Evolutionary conservation across 2,113 vertebrate species (phyloP), one percentile per base, ranked within the genome.

Genomic region (Panthera uncia): DNA sequence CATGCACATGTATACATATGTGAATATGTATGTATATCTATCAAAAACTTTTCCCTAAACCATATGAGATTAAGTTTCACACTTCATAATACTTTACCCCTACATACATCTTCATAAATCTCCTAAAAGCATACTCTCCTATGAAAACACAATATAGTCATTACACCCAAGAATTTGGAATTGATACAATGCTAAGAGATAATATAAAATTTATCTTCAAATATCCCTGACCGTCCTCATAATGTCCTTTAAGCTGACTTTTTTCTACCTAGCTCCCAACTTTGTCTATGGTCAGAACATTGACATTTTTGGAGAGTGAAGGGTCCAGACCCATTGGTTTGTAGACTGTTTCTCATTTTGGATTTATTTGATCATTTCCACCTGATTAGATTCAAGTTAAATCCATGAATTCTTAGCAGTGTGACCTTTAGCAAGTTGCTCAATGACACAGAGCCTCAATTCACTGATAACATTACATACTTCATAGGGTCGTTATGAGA

Each of bases 341-440:
- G 11, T 21, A 83, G 52, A 65, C 45, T 50, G 31, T 87, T 41
- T 23, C 19, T 96, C 41, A 79, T 10, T 74, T 48, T 89, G 18
- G 5, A 93, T 41, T 61, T 93, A 25, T 71, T 57, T 82, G 29
- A 80, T 92, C 68, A 55, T 89, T 95, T 91, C 74, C 9, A 94
- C 52, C 74, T 9, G 33, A 89, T 69, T 23, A 41, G 25, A 88
- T 38, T 65, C 68, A 78, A 97, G 86, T 80, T 79, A 19, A 89
- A 16, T 48, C 69, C 57, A 74, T 66, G 78, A 45, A 82, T 94
- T 89, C 50, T 89, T 57, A 86, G 36, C 52, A 90, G 14, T n/a
- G 45, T 93, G 82, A 96, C 89, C 83, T 91, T 89, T 86, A 93
- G 57, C 79, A 52, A 91, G 83, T 91, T 85, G 88, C 41, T 69